Conservation (phyloP, 2,113 vertebrate species). For the Triplophysa dalaica region DNA sequence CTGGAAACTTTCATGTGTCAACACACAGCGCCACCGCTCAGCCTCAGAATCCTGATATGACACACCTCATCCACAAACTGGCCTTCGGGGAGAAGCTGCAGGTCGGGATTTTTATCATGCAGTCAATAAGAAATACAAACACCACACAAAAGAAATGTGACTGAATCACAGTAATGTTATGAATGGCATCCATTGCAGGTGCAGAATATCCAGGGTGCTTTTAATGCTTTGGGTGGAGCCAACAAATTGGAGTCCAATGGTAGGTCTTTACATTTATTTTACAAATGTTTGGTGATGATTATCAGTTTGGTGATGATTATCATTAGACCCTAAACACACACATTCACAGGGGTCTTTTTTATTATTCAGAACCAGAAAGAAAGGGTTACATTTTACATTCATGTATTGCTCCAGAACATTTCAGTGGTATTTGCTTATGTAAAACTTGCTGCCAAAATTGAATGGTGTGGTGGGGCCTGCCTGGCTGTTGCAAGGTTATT, state of each 20-base stretch:
- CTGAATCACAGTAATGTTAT: not conserved
- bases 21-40: slow-evolving; percentile 98
- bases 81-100: slow-evolving; percentile 92
- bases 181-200: slow-evolving; percentile 72
- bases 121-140: not conserved
- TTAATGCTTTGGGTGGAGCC: slow-evolving; percentile 93
- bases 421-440: no score
- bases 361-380: no score
- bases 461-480: no score
- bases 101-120: slow-evolving; percentile 65
- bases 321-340: no score
- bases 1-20: slow-evolving; percentile 97
- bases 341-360: no score
- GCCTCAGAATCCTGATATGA: slow-evolving; percentile 97
- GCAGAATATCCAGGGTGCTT: slow-evolving; percentile 89
- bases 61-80: slow-evolving; percentile 92
- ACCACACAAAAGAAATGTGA: not conserved
- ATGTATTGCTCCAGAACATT: no score
- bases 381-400: no score
- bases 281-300: no score
- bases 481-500: no score
- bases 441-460: no score
- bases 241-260: slow-evolving; percentile 90
- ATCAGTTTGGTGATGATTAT: no score
- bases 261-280: slow-evolving; percentile 70